These are phyloP conservation scores for Phyllostomus discolor DNA, from an alignment of 2,113 vertebrate genomes.

Conservation along the genomic window DNA sequence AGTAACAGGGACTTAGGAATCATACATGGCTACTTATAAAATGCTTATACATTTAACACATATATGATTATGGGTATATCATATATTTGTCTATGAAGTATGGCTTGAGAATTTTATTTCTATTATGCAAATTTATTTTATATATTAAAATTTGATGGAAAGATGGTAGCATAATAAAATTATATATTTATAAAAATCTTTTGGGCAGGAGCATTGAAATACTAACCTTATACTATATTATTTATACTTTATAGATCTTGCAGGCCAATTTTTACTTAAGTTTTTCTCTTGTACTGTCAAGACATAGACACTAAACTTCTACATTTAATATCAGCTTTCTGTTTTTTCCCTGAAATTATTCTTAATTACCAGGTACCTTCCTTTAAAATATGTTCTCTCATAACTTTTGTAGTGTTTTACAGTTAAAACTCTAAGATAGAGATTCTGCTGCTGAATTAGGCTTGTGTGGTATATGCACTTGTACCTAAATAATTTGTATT, in stretches of 20 bases:
- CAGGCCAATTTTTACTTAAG: conserved; percentile 4
- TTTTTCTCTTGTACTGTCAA: background rate
- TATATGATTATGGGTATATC: background rate
- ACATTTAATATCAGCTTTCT: conserved; percentile 21
- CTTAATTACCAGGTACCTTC: background rate
- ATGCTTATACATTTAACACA: background rate
- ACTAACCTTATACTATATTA: background rate
- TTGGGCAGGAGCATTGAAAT: background rate
- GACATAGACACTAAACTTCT: background rate
- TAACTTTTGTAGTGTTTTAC: background rate
- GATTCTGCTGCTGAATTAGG: background rate
- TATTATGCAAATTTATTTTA: background rate
- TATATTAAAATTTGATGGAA: background rate
- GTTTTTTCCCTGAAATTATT: background rate
- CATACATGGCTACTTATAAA: background rate
- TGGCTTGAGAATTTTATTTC: background rate
- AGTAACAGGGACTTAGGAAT: background rate
- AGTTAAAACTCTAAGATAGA: conserved; percentile 11
- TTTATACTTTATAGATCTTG: background rate
- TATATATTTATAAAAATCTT: background rate
- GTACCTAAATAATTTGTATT: background rate
- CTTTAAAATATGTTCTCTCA: background rate
- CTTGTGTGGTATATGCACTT: background rate
- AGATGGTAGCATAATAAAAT: background rate
- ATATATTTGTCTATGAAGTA: background rate